Conservation (phyloP, 2,113 vertebrate species). For the Hippolais icterina region DNA sequence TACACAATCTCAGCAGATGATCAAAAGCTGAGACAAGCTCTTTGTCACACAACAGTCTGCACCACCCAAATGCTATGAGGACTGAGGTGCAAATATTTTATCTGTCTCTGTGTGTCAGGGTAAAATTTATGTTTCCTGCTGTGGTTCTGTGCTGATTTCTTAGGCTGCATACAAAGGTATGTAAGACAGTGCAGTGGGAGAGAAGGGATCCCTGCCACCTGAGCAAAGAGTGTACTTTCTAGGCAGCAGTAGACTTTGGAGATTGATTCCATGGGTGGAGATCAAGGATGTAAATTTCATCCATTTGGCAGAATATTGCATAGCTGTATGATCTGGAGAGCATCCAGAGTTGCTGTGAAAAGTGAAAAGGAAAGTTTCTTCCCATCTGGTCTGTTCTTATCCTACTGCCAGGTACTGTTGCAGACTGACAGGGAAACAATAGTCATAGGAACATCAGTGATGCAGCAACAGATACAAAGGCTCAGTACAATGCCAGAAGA, state of each 20-base stretch:
- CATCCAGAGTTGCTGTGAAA: not conserved
- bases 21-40: not conserved
- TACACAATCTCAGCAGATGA: not conserved
- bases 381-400: not conserved
- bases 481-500: not conserved
- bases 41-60: not conserved
- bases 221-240: not conserved
- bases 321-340: not conserved
- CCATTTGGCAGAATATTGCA: not conserved
- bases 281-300: not conserved
- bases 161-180: not conserved
- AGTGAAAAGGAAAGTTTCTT: not conserved
- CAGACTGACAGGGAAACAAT: not conserved
- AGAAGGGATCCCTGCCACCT: not conserved
- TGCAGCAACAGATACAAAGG: not conserved
- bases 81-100: not conserved
- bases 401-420: not conserved
- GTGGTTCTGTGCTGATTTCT: not conserved
- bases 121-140: not conserved
- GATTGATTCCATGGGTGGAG: not conserved
- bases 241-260: not conserved
- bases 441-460: not conserved
- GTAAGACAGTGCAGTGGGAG: not conserved
- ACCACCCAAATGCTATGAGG: fast-evolving
- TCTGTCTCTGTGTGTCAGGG: not conserved